phyloP scores from a whole-genome alignment of 2,797 vertebrate genomes.

The Sebastes melanostomus region DNA sequence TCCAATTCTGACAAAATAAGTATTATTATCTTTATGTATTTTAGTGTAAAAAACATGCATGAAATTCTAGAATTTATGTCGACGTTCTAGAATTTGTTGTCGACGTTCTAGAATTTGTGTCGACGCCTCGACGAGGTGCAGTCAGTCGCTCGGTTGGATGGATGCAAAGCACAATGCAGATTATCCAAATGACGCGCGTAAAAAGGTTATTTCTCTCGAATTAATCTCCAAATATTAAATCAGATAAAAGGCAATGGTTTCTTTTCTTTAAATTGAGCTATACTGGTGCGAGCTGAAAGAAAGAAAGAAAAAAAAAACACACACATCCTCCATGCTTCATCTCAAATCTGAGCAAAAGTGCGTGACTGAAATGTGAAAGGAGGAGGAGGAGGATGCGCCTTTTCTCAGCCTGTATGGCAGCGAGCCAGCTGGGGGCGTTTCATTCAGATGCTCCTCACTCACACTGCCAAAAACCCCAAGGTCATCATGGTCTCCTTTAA shows the following conservation, averaged over 20 bases:
- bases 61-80: slow-evolving; percentile 9
- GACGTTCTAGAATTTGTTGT: background rate
- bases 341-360: slow-evolving; percentile 63
- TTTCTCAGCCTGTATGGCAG: slow-evolving; percentile 35
- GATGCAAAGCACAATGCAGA: slow-evolving; percentile 21
- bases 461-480: slow-evolving; percentile 81
- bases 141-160: slow-evolving; percentile 15
- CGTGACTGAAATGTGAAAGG: slow-evolving; percentile 67
- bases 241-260: background rate
- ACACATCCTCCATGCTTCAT: slow-evolving; percentile 34
- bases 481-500: slow-evolving; percentile 83
- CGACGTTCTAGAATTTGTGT: too few relatives aligned
- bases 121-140: slow-evolving; percentile 14
- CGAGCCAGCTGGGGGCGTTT: slow-evolving; percentile 39
- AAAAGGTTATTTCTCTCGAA: background rate
- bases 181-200: slow-evolving; percentile 27
- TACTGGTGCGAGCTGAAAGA: background rate
- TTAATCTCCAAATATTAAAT: background rate
- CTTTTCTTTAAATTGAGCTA: background rate
- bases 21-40: background rate
- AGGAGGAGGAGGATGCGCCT: slow-evolving; percentile 58
- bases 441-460: slow-evolving; percentile 56
- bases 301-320: background rate
- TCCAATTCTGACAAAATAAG: background rate
- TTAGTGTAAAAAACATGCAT: background rate